These are phyloP conservation scores for Scaptomyza montana DNA, from an alignment of 1,140 invertebrate genomes.

Conservation along the genomic window DNA sequence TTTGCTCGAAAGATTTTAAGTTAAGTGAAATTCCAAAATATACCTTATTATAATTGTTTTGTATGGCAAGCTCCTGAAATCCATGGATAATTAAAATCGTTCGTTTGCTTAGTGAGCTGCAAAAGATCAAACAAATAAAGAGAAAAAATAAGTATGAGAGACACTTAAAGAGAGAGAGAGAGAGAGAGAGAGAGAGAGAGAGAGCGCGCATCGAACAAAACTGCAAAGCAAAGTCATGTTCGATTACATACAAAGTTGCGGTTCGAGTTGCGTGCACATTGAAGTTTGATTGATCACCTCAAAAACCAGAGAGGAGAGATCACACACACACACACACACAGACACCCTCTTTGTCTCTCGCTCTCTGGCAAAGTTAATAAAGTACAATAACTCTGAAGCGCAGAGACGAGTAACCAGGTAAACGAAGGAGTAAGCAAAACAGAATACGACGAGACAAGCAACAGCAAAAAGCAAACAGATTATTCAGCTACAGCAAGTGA, in stretches of 20 bases:
- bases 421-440: conserved; percentile 45
- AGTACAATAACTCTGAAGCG: conserved; percentile 15
- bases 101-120: conserved; percentile 16
- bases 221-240: not conserved
- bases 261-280: conserved; percentile 30
- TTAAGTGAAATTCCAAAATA: not conserved
- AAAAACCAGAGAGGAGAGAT: conserved; percentile 11
- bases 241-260: conserved; percentile 1
- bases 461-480: conserved; percentile 2
- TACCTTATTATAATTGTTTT: conserved; percentile 37
- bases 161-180: not conserved
- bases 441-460: conserved; percentile 20
- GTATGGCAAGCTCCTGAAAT: conserved; percentile 29
- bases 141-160: not conserved
- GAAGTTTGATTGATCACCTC: conserved; percentile 44
- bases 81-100: conserved; percentile 20
- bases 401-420: not conserved
- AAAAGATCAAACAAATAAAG: conserved; percentile 20
- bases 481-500: no score
- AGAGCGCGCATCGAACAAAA: not conserved
- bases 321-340: no score
- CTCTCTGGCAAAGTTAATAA: not conserved
- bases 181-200: conserved; percentile 2
- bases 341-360: no score
- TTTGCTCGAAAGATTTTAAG: no score